A percentile compares a stretch with the other conserved stretches of the same genome.
These are phyloP conservation scores for silkworm (Bombyx mori) DNA, from an alignment of 1,140 invertebrate genomes.

Conservation along the genomic window ASM3026992v2 NC_085119.1:12826501-12827000, in stretches of 20 bases:
- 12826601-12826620: no score
- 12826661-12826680: no score
- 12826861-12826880: conserved; percentile 52
- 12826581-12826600: no score
- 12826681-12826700: no score
- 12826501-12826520: no score
- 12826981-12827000: conserved; percentile 9
- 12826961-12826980: conserved; percentile 36
- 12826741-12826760: not conserved
- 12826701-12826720: not conserved
- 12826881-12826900: conserved; percentile 56
- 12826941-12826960: conserved; percentile 25
- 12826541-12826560: no score
- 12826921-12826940: conserved; percentile 54
- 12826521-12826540: no score
- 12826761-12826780: conserved; percentile 36
- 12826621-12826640: no score
- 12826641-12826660: no score
- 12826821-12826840: conserved; percentile 54
- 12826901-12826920: conserved; percentile 65
- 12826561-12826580: no score
- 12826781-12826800: conserved; percentile 32
- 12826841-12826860: conserved; percentile 64
- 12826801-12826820: conserved; percentile 58
- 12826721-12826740: conserved; percentile 1